A percentile compares a stretch with the other conserved stretches of the same genome.
Evolutionary conservation across 1,140 invertebrate genomes (phyloP).

Genomic region (Eriosoma lanigerum): DNA sequence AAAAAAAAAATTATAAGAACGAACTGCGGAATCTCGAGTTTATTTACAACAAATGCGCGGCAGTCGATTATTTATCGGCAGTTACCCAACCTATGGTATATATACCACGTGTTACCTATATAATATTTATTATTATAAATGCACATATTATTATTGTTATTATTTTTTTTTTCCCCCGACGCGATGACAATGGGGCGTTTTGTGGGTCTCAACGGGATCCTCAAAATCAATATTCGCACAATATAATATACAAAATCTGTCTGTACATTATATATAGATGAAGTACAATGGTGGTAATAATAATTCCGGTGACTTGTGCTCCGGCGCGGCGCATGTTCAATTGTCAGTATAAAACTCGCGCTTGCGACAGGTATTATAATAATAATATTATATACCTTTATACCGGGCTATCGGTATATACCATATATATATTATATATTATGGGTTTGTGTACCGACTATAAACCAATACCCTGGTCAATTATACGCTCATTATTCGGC

Average conservation of each 20-base stretch:
- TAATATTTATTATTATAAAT: neutral
- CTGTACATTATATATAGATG: too few relatives aligned
- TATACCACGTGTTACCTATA: neutral
- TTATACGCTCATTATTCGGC: conserved; percentile 48
- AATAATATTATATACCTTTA: too few relatives aligned
- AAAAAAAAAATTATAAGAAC: too few relatives aligned
- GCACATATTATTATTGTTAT: neutral
- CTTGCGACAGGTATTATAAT: neutral
- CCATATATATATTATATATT: neutral
- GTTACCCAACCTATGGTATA: neutral
- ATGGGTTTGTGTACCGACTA: neutral
- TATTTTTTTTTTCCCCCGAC: neutral
- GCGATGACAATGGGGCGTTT: conserved; percentile 47
- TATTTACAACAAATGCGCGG: neutral
- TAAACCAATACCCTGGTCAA: neutral
- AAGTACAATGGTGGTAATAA: neutral
- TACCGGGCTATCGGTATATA: neutral
- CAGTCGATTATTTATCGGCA: conserved; percentile 14
- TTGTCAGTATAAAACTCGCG: neutral
- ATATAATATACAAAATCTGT: conserved; percentile 10
- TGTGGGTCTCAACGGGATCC: conserved; percentile 34
- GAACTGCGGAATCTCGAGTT: neutral
- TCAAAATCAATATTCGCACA: conserved; percentile 46
- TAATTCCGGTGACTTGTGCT: conserved; percentile 27
- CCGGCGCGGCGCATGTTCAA: neutral